Evolutionary conservation across 1,140 invertebrate species (phyloP).

Genomic region (Anoplolepis gracilipes): DNA sequence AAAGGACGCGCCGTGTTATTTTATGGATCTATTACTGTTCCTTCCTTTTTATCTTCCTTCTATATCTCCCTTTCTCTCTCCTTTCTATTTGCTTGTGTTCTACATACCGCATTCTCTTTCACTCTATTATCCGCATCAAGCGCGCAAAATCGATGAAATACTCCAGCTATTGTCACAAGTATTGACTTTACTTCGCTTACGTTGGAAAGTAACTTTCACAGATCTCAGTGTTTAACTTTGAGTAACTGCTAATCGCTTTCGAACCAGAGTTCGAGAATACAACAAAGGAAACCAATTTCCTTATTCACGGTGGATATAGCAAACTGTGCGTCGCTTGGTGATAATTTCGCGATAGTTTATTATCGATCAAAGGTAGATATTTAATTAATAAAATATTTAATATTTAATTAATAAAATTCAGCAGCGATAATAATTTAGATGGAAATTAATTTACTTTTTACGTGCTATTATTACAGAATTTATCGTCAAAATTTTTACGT

Average conservation of each 20-base stretch:
- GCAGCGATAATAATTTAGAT: not conserved
- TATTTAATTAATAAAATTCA: no score
- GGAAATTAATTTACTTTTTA: not conserved
- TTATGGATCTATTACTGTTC: slow-evolving; percentile 2
- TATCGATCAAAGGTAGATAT: slow-evolving; percentile 3
- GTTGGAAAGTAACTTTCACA: slow-evolving; percentile 53
- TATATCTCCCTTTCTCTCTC: no score
- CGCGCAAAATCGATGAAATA: slow-evolving; percentile 43
- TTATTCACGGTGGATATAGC: slow-evolving; percentile 27
- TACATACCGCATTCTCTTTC: slow-evolving; percentile 21
- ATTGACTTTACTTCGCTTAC: slow-evolving; percentile 54
- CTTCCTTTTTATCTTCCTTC: not conserved
- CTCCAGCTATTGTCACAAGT: slow-evolving; percentile 41
- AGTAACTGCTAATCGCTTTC: slow-evolving; percentile 58
- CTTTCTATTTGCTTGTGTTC: not conserved
- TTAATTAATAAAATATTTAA: not conserved
- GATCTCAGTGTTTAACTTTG: slow-evolving; percentile 52
- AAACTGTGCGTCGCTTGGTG: not conserved
- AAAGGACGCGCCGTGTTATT: not conserved
- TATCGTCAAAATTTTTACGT: not conserved
- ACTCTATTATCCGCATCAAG: slow-evolving; percentile 31
- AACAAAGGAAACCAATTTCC: slow-evolving; percentile 53
- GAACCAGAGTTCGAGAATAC: slow-evolving; percentile 39
- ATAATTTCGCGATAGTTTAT: not conserved
- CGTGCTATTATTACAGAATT: no score